phyloP scores from a whole-genome alignment of 2,113 vertebrate species.

The Myotis lucifugus region DNA sequence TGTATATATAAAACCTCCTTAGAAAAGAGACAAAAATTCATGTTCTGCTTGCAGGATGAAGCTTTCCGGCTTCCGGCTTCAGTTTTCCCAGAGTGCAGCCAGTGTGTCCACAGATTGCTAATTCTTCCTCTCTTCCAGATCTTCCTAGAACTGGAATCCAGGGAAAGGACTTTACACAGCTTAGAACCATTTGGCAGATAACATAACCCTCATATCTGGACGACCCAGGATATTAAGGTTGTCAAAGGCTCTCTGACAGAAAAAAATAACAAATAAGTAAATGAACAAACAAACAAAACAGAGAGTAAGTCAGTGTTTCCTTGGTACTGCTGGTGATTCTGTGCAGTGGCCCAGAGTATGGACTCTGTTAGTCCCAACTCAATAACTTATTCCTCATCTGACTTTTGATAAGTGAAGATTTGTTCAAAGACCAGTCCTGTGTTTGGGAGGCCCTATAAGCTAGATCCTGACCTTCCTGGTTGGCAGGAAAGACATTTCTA shows the following conservation, averaged over 20 bases:
- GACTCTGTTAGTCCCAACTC: neutral
- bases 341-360: neutral
- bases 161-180: neutral
- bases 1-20: neutral
- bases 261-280: neutral
- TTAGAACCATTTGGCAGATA: neutral
- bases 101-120: neutral
- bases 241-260: neutral
- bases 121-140: neutral
- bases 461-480: neutral
- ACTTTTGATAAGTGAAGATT: neutral
- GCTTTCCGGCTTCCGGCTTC: neutral
- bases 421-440: neutral
- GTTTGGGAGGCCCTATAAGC: neutral
- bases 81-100: neutral
- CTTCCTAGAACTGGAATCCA: neutral
- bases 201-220: rapidly evolving
- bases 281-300: neutral
- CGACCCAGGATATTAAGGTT: neutral
- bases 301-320: too few species aligned
- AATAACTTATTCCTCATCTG: neutral
- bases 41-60: neutral
- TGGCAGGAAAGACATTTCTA: neutral
- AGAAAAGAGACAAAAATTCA: neutral
- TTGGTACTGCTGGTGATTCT: rapidly evolving